These are phyloP conservation scores for Tenthredo livida DNA, from an alignment of 2,888 invertebrate genomes.

Conservation along the genomic window DNA sequence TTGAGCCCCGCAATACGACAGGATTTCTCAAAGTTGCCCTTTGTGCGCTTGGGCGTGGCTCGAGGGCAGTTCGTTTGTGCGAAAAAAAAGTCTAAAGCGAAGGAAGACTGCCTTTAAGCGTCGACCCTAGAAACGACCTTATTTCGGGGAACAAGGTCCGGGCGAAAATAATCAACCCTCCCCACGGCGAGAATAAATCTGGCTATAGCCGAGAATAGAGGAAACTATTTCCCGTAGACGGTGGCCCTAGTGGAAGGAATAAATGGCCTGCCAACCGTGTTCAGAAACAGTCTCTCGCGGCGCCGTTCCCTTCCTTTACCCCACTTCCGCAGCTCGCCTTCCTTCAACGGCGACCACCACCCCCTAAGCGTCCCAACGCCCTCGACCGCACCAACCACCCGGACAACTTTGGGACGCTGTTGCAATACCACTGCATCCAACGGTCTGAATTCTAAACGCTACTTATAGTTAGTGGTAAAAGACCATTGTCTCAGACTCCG, in stretches of 20 bases:
- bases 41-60: slow-evolving; percentile 40
- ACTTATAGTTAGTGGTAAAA: slow-evolving; percentile 17
- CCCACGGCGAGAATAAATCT: slow-evolving; percentile 64
- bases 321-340: neutral
- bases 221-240: slow-evolving; percentile 63
- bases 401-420: slow-evolving; percentile 35
- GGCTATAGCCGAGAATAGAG: slow-evolving; percentile 62
- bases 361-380: slow-evolving; percentile 32
- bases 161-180: slow-evolving; percentile 63
- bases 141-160: slow-evolving; percentile 53
- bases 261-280: slow-evolving; percentile 65
- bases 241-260: slow-evolving; percentile 63
- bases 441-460: slow-evolving; percentile 46
- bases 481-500: neutral
- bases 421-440: slow-evolving; percentile 41
- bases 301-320: slow-evolving; percentile 22
- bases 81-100: slow-evolving; percentile 33
- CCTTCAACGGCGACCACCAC: slow-evolving; percentile 34
- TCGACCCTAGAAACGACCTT: slow-evolving; percentile 60
- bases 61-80: slow-evolving; percentile 28
- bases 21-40: slow-evolving; percentile 16
- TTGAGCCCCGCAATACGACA: neutral
- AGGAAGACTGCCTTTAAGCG: slow-evolving; percentile 57
- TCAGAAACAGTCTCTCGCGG: slow-evolving; percentile 61
- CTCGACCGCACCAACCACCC: slow-evolving; percentile 43